Evolutionary conservation across 1,140 invertebrate species (phyloP), one percentile per base, ranked within the genome.

Genomic region (Zophobas morio): DNA sequence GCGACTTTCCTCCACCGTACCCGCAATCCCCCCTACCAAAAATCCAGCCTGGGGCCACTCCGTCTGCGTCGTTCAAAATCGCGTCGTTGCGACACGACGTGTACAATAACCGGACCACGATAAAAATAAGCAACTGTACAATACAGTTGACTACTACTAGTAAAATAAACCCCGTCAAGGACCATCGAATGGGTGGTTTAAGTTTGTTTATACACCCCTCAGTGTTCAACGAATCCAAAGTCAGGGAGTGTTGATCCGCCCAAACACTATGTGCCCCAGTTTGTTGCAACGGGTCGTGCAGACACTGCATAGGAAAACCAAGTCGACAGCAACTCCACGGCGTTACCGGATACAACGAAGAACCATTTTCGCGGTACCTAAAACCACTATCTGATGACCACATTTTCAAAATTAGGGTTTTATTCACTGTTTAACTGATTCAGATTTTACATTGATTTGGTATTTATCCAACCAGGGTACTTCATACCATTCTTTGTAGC

Each of bases 221-320:
- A 0, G 78, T 82, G 57, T 86, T 81, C 20, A 86, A 72, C 1
- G 84, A 84, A 49, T 82, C 81, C 1, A 51, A 60, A 1, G 83
- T 76, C 1, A 85, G 60, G 6, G 74, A 75, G 0, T 82, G 84
- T 54, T 84, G 80, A 54, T 84, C 83, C 35, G 81, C 77, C 85
- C 85, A 85, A 32, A 85, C 40, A 70, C 84, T 77, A 20, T 80
- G 66, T 49, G 78, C 82, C 46, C 82, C 54, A 2, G 73, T 70
- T 80, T 86, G 85, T 75, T 86, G 85, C 0, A 86, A 42, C 1
- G 85, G 84, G 80, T 86, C 85, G 75, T 86, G 85, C 1, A 86
- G 75, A 74, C 85, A 86, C 56, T 85, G 85, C 81, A 84, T 80
- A 4, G 83, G 83, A 78, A 80, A 85, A 70, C 84, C 76, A 32